A percentile compares a stretch with the other conserved stretches of the same genome.
These are phyloP conservation scores for Promerops cafer DNA, from an alignment of 2,113 vertebrate species.

Conservation along the genomic window DNA sequence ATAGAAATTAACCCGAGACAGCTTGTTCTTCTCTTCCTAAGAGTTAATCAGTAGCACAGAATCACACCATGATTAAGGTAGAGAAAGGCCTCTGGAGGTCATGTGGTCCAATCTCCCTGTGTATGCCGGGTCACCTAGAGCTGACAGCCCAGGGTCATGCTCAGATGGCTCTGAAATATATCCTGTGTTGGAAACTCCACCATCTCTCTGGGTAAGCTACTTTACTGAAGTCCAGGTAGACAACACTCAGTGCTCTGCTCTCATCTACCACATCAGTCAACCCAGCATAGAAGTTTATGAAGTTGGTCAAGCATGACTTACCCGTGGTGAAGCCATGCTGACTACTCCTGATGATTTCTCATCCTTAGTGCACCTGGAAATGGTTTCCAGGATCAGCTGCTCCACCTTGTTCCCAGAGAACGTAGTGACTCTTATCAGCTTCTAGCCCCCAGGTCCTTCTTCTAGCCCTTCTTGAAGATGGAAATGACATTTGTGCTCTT, in stretches of 20 bases:
- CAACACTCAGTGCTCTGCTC: background rate
- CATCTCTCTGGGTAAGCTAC: background rate
- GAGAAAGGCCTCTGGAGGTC: background rate
- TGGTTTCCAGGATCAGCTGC: background rate
- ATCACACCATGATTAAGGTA: background rate
- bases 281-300: background rate
- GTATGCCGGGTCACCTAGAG: background rate
- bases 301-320: background rate
- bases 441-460: background rate
- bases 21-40: background rate
- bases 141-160: fast-evolving
- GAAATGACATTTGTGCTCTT: background rate
- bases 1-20: background rate
- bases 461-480: background rate
- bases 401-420: background rate
- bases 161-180: background rate
- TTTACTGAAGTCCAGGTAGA: background rate
- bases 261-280: background rate
- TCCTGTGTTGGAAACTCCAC: background rate
- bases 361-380: background rate
- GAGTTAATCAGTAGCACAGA: background rate
- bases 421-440: background rate
- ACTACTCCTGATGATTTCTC: background rate
- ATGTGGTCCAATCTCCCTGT: background rate
- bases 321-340: background rate